Evolutionary conservation across 2,888 invertebrate genomes (phyloP), one percentile per base, ranked within the genome.

Genomic region (Caenorhabditis auriculariae): DNA sequence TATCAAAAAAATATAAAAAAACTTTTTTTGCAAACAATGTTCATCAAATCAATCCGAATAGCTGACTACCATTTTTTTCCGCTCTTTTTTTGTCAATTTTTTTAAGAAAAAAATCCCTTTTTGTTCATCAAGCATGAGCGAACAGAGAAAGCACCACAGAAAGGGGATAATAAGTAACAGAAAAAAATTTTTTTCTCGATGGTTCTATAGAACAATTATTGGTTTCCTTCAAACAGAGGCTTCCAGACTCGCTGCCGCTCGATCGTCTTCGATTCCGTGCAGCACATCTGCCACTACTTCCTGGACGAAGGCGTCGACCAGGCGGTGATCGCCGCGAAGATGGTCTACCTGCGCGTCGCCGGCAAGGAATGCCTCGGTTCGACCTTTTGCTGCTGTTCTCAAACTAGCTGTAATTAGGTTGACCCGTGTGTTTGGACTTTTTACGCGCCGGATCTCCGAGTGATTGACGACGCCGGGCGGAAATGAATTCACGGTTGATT

Each of bases 261-360:
- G 35, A 71, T 79, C 17, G 79, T 79, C 49, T 79, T 73, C 62
- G 79, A 78, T 45, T 68, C 68, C 6, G 54, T 72, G n/a, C 64
- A 60, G 29, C 79, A 79, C 53, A 73, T 77, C 51, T 79, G 79
- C 57, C 78, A 79, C 58, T 79, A 74, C 49, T 79, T 79, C 67
- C 60, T 61, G 9, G 72, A 73, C 41, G 66, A 66, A 42, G 69
- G 69, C 17, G 55, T 61, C 21, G 69, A 71, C 59, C 63, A 69
- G 52, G 69, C 69, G 26, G 65, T 70, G n/a, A 55, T 64, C 19
- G 60, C 72, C n/a, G 62, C 69, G 44, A 71, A 69, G 49, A 77
- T 77, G 77, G 72, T 72, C 53, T 77, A 77, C 60, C 73, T 79
- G 53, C 66, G 75, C 23, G 69, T 78, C 43, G 67, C 76, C 21